Evolutionary conservation across 2,888 invertebrate species (phyloP).

Genomic region (Noctua pronuba): DNA sequence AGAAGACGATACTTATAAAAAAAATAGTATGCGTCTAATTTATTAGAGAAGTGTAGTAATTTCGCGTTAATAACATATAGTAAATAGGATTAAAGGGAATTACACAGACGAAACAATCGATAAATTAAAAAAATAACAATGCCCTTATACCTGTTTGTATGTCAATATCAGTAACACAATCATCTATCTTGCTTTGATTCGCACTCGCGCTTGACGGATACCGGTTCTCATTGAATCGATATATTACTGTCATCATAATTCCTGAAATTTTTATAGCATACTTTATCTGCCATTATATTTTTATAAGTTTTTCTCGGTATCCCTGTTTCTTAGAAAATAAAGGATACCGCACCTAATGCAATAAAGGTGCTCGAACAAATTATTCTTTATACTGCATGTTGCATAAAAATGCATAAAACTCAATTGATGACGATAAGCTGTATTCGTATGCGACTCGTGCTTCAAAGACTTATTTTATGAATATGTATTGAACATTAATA

Average conservation of each 20-base stretch:
- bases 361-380: slow-evolving; percentile 18
- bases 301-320: slow-evolving; percentile 15
- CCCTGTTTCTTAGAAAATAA: slow-evolving; percentile 39
- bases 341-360: slow-evolving; percentile 17
- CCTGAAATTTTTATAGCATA: slow-evolving; percentile 9
- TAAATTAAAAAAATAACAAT: slow-evolving; percentile 16
- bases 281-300: slow-evolving; percentile 15
- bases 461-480: slow-evolving; percentile 37
- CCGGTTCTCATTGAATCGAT: slow-evolving; percentile 52
- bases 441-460: slow-evolving; percentile 8
- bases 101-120: slow-evolving; percentile 7
- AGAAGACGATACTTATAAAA: neutral
- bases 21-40: neutral
- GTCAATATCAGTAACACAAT: slow-evolving; percentile 38
- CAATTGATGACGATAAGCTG: slow-evolving; percentile 1
- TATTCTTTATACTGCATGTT: slow-evolving; percentile 10
- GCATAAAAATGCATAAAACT: slow-evolving; percentile 29
- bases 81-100: neutral
- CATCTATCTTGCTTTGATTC: slow-evolving; percentile 21
- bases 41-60: neutral
- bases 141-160: slow-evolving; percentile 7
- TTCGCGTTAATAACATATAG: neutral
- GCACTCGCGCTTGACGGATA: slow-evolving; percentile 20
- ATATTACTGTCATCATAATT: slow-evolving; percentile 24
- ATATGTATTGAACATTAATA: slow-evolving; percentile 28